A percentile compares a stretch with the other conserved stretches of the same genome.
These are phyloP conservation scores for Luehdorfia chinensis DNA, from an alignment of 1,140 invertebrate genomes.

Conservation along the genomic window DNA sequence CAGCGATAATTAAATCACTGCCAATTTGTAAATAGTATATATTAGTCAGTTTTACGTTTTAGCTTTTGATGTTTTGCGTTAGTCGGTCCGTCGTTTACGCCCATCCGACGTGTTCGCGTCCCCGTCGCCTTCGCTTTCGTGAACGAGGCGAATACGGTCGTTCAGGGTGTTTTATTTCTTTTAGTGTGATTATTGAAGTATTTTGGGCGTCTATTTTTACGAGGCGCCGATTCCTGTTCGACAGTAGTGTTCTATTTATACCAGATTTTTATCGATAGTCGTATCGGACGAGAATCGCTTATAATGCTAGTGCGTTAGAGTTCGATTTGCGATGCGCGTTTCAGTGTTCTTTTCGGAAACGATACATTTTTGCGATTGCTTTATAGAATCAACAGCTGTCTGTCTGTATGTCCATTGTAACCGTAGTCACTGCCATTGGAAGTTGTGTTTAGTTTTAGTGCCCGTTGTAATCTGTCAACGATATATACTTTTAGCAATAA, in stretches of 20 bases:
- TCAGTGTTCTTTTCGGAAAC: too few relatives aligned
- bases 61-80: conserved; percentile 11
- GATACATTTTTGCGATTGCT: conserved; percentile 1
- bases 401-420: conserved; percentile 20
- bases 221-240: conserved; percentile 8
- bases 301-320: conserved; percentile 33
- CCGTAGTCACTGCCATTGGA: conserved; percentile 51
- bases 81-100: conserved; percentile 7
- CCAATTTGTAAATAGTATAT: conserved; percentile 62
- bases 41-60: conserved; percentile 20
- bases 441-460: conserved; percentile 44
- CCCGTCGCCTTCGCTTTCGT: neutral
- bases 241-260: conserved; percentile 59
- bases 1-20: conserved; percentile 66
- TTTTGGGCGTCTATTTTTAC: too few relatives aligned
- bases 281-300: conserved; percentile 51
- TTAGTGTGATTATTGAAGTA: conserved; percentile 4
- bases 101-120: neutral
- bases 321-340: conserved; percentile 28
- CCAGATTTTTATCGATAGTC: conserved; percentile 52
- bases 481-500: conserved; percentile 63
- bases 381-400: conserved; percentile 57
- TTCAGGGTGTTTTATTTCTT: neutral
- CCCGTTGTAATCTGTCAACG: conserved; percentile 26
- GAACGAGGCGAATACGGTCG: conserved; percentile 2